These are phyloP conservation scores for Leistus spinibarbis DNA, from an alignment of 2,888 invertebrate species.

Conservation along the genomic window DNA sequence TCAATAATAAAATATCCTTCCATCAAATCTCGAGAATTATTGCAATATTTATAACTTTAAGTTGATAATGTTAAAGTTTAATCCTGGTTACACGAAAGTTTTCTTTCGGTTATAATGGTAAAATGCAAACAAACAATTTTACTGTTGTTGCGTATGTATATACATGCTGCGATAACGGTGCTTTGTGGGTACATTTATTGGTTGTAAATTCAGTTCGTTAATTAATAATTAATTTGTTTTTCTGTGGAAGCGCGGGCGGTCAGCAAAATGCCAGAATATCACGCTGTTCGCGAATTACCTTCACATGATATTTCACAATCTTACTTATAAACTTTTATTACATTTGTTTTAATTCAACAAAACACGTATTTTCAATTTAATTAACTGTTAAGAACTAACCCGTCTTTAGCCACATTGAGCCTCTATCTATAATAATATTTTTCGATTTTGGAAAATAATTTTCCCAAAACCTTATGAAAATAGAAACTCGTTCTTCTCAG, in stretches of 20 bases:
- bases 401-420: too few species aligned
- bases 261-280: background rate
- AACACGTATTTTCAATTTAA: background rate
- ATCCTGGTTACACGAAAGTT: background rate
- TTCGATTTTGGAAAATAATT: too few species aligned
- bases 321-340: background rate
- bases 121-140: background rate
- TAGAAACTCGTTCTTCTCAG: too few species aligned
- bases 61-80: background rate
- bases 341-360: background rate
- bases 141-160: background rate
- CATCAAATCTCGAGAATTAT: background rate
- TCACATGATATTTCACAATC: background rate
- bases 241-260: background rate
- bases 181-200: slow-evolving; percentile 21
- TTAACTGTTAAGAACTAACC: too few species aligned
- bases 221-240: slow-evolving; percentile 28
- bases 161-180: slow-evolving; percentile 13
- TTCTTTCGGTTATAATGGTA: background rate
- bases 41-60: background rate
- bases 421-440: too few species aligned
- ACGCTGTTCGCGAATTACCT: background rate
- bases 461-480: too few species aligned
- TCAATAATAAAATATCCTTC: background rate
- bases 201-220: slow-evolving; percentile 28